phyloP scores from a whole-genome alignment of 2,888 invertebrate genomes.

The Pachliopta kotzebuea region DNA sequence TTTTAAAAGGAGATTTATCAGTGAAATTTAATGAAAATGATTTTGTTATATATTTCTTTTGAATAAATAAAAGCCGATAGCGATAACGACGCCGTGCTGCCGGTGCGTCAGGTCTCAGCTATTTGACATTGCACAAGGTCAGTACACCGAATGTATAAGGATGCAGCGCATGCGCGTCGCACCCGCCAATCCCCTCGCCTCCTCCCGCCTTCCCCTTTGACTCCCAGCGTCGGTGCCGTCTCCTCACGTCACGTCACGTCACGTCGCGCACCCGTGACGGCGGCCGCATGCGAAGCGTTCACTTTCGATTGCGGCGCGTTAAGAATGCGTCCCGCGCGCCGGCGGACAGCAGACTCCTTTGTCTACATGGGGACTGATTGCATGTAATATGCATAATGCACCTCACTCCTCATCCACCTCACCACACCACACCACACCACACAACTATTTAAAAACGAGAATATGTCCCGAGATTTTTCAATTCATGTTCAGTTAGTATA shows the following conservation, averaged over 20 bases:
- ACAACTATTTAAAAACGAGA: background rate
- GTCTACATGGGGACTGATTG: slow-evolving; percentile 47
- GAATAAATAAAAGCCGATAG: too few relatives aligned
- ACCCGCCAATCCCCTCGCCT: too few relatives aligned
- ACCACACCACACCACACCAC: background rate
- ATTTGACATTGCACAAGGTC: slow-evolving; percentile 80
- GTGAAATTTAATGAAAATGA: too few relatives aligned
- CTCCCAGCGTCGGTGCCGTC: slow-evolving; percentile 42
- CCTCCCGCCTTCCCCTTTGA: too few relatives aligned
- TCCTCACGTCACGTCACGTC: too few relatives aligned
- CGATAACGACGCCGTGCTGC: slow-evolving; percentile 36
- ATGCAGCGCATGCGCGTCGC: slow-evolving; percentile 62
- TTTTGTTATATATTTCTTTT: too few relatives aligned
- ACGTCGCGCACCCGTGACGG: slow-evolving; percentile 22
- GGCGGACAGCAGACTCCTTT: slow-evolving; percentile 44
- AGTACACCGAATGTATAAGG: slow-evolving; percentile 77
- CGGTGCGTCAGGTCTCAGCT: slow-evolving; percentile 58
- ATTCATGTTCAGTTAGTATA: too few relatives aligned
- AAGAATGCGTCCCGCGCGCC: slow-evolving; percentile 47
- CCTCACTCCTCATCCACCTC: too few relatives aligned
- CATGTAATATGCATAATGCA: slow-evolving; percentile 24
- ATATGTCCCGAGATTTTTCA: too few relatives aligned
- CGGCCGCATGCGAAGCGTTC: slow-evolving; percentile 62
- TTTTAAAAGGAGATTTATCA: too few relatives aligned
- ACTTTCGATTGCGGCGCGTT: slow-evolving; percentile 70